Conservation (phyloP, 2,888 invertebrate species). For the Chymomyza fuscimana region DNA sequence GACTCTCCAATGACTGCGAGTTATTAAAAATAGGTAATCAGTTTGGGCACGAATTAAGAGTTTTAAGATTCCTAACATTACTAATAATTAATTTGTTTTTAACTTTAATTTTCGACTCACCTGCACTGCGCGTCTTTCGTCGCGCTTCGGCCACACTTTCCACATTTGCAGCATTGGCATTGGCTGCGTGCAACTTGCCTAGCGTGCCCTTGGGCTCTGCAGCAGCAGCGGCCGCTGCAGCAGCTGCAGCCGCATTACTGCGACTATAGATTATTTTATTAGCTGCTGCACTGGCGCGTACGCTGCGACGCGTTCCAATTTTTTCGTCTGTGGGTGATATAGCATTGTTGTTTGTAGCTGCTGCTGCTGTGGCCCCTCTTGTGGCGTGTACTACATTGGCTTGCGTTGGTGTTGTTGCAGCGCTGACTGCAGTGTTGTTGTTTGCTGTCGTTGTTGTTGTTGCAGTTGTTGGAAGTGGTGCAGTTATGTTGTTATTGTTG, state of each 20-base stretch:
- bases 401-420: slow-evolving; percentile 16
- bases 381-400: slow-evolving; percentile 65
- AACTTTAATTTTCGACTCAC: slow-evolving; percentile 75
- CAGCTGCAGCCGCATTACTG: slow-evolving; percentile 64
- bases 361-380: slow-evolving; percentile 62
- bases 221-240: slow-evolving; percentile 62
- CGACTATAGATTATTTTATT: slow-evolving; percentile 79
- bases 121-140: slow-evolving; percentile 87
- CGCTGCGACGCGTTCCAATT: slow-evolving; percentile 82
- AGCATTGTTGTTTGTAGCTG: slow-evolving; percentile 40
- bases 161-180: slow-evolving; percentile 51
- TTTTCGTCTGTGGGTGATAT: slow-evolving; percentile 78
- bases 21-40: not conserved
- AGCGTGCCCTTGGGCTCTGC: slow-evolving; percentile 54
- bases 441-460: slow-evolving; percentile 29
- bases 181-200: slow-evolving; percentile 30
- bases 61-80: not conserved
- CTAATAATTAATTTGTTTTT: no score
- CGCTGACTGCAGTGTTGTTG: slow-evolving; percentile 2
- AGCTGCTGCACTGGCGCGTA: slow-evolving; percentile 79
- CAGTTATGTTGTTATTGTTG: slow-evolving; percentile 19
- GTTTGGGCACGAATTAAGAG: not conserved
- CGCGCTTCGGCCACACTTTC: slow-evolving; percentile 77
- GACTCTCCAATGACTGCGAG: slow-evolving; percentile 76
- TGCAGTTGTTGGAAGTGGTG: not conserved